These are phyloP conservation scores for Lomographa bimaculata DNA, from an alignment of 2,888 invertebrate genomes.

Conservation along the genomic window DNA sequence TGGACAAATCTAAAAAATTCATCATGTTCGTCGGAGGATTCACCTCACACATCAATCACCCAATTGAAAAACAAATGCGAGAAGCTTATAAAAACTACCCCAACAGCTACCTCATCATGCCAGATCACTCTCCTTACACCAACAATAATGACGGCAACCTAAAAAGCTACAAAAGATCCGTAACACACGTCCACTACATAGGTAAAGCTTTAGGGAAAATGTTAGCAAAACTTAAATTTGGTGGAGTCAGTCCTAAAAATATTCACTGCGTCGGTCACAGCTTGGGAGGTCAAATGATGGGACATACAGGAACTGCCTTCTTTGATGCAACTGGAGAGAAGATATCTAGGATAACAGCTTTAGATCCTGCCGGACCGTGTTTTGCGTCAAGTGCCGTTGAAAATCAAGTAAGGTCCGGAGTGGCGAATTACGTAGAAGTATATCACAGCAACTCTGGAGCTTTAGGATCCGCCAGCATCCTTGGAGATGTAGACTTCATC, in stretches of 20 bases:
- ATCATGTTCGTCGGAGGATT: conserved; percentile 68
- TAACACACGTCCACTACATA: conserved; percentile 68
- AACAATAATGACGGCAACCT: conserved; percentile 58
- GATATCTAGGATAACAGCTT: conserved; percentile 62
- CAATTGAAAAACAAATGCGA: conserved; percentile 58
- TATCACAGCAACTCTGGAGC: conserved; percentile 84
- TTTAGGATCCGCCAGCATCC: conserved; percentile 70
- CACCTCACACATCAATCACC: conserved; percentile 65
- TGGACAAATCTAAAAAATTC: conserved; percentile 57
- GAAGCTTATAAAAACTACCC: conserved; percentile 59
- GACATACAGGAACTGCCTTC: conserved; percentile 59
- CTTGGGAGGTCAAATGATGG: conserved; percentile 68
- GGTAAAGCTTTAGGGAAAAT: conserved; percentile 62
- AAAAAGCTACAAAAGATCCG: conserved; percentile 68
- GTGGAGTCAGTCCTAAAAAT: conserved; percentile 56
- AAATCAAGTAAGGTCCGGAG: conserved; percentile 76
- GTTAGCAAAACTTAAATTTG: conserved; percentile 47
- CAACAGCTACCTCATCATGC: conserved; percentile 66
- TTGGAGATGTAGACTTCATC: conserved; percentile 84
- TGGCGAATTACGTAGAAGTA: conserved; percentile 84
- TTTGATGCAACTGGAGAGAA: conserved; percentile 51
- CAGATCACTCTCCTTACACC: conserved; percentile 71
- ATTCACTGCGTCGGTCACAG: conserved; percentile 75
- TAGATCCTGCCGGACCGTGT: conserved; percentile 76
- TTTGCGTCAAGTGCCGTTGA: conserved; percentile 63